These are phyloP conservation scores for Phycodurus eques DNA, from an alignment of 2,113 vertebrate species.

Conservation along the genomic window DNA sequence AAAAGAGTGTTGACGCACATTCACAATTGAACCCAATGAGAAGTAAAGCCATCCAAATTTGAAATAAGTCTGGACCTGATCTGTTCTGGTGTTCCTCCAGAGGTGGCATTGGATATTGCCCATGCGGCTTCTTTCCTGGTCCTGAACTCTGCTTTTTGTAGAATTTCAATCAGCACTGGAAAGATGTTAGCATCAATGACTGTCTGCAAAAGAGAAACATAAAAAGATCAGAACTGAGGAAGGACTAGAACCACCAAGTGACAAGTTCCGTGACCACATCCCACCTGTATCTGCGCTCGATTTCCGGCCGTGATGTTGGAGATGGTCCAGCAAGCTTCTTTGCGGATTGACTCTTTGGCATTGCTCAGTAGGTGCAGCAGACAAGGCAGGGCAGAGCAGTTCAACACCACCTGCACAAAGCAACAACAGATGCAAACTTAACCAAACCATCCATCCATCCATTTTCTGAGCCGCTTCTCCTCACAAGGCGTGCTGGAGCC, in stretches of 20 bases:
- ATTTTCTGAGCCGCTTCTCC: too few species aligned
- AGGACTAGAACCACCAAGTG: not conserved
- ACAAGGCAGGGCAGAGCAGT: slow-evolving; percentile 96
- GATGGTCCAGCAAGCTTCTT: slow-evolving; percentile 99
- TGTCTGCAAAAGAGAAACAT: slow-evolving; percentile 69
- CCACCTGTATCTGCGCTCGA: slow-evolving; percentile 94
- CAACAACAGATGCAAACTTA: not conserved
- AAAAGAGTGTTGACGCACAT: not conserved
- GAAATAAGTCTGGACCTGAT: slow-evolving; percentile 78
- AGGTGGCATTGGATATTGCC: slow-evolving; percentile 97
- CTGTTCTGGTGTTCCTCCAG: slow-evolving; percentile 93
- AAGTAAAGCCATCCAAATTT: not conserved
- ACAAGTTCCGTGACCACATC: not conserved
- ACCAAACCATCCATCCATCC: not conserved
- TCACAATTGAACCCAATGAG: not conserved
- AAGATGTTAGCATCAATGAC: slow-evolving; percentile 98
- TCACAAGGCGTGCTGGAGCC: too few species aligned
- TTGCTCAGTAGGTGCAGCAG: slow-evolving; percentile 95
- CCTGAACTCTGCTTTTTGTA: slow-evolving; percentile 97
- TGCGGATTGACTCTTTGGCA: slow-evolving; percentile 96
- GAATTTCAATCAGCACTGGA: slow-evolving; percentile 94
- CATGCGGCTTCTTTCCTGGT: slow-evolving; percentile 97
- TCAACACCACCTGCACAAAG: slow-evolving; percentile 86
- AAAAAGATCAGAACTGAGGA: not conserved
- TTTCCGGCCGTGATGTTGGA: slow-evolving; percentile 98